Conservation (phyloP, 2,113 vertebrate species). For the Agelaius phoeniceus region DNA sequence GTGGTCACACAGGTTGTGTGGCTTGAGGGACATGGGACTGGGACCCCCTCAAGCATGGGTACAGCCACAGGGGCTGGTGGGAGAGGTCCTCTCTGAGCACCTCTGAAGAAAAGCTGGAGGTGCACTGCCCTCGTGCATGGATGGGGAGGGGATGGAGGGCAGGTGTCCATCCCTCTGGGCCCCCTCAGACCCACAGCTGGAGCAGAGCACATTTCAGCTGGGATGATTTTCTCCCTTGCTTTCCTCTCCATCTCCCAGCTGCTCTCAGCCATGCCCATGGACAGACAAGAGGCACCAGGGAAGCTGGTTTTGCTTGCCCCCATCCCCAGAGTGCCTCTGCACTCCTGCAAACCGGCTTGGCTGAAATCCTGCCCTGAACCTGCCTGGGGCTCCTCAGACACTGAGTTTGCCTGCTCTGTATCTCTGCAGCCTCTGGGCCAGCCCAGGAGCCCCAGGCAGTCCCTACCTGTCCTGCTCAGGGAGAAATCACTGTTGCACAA, state of each 20-base stretch:
- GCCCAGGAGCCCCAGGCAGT: background rate
- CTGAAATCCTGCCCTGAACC: background rate
- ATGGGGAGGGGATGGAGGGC: background rate
- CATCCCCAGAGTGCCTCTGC: background rate
- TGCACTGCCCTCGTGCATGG: background rate
- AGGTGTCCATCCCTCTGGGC: background rate
- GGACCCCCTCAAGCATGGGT: background rate
- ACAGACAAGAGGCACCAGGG: background rate
- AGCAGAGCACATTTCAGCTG: background rate
- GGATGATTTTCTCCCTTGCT: background rate
- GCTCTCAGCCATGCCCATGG: rapidly evolving
- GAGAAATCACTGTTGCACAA: background rate
- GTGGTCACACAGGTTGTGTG: background rate
- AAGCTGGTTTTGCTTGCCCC: background rate
- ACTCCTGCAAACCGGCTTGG: background rate
- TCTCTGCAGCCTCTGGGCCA: background rate
- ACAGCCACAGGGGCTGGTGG: background rate
- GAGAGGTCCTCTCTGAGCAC: background rate
- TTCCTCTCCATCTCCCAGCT: background rate
- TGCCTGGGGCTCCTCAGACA: background rate
- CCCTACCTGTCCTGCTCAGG: background rate
- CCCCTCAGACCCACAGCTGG: background rate
- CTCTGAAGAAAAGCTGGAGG: background rate
- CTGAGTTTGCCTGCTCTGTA: background rate
- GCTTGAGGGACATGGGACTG: rapidly evolving